Evolutionary conservation across 2,888 invertebrate species (phyloP), one percentile per base, ranked within the genome.

Genomic region (Gari tellinella): DNA sequence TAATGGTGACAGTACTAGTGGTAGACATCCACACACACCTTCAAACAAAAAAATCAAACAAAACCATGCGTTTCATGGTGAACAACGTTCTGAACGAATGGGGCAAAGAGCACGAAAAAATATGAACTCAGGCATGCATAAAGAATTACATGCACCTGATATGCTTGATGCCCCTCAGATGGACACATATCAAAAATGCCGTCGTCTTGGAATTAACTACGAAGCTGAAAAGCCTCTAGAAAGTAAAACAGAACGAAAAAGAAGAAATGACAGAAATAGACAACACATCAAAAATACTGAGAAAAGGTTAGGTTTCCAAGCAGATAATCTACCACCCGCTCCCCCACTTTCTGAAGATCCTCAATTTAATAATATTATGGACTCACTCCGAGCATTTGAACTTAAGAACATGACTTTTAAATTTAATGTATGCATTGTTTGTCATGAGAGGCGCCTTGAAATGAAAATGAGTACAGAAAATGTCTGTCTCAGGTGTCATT

Each of bases 381-480:
- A 63, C 46, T 43, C 55, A n/a, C 53, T 63, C 15, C 45, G 46
- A 40, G 45, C 52, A 37, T 63, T 63, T 55, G 63, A 63, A 45
- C 21, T 63, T 3, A 25, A 63, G 38, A 53, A 63, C 55, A 80
- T 74, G 65, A 21, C 77, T 43, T 74, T 74, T 46, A 23, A 40
- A 41, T 55, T 55, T n/a, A 21, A 40, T 15, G 17, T 5, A 10
- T 77, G 72, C 52, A 26, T 17, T 12, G 51, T 51, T 23, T 75
- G 75, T 38, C 48, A 65, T 46, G 77, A 68, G 49, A 43, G 58
- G 21, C 14, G 62, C 10, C 17, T 72, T 14, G 61, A 72, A 57
- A 57, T 61, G 64, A 77, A 73, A 61, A 56, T 66, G 53, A 63
- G 25, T 55, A 45, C 14, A n/a, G 31, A 51, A 45, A 49, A 55